Evolutionary conservation across 2,113 vertebrate species (phyloP).

Genomic region (Pithys albifrons): DNA sequence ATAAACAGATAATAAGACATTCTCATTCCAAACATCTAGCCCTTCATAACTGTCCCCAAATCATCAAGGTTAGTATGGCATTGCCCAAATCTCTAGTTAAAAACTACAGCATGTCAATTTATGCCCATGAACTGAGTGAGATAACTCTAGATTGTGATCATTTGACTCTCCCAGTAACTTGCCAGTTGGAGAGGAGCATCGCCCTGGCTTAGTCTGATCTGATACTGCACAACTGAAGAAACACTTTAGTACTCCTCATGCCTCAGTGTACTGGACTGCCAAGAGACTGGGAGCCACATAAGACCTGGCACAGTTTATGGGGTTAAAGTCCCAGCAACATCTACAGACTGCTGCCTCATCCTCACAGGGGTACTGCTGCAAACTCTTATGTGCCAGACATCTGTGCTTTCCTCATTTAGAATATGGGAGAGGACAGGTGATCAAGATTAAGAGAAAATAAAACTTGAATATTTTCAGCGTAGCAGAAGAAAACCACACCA

Average conservation of each 20-base stretch:
- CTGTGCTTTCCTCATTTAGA: background rate
- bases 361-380: background rate
- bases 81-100: background rate
- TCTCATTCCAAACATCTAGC: background rate
- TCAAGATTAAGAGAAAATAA: conserved; percentile 59
- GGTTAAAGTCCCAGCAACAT: background rate
- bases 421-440: conserved; percentile 57
- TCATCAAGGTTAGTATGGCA: background rate
- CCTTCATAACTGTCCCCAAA: background rate
- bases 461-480: conserved; percentile 56
- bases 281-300: background rate
- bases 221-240: background rate
- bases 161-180: background rate
- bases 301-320: background rate
- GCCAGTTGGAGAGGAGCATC: background rate
- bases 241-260: background rate
- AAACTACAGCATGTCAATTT: background rate
- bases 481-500: conserved; percentile 55
- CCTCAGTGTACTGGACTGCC: background rate
- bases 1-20: background rate
- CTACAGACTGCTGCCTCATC: background rate
- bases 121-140: background rate
- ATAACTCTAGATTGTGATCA: background rate
- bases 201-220: background rate
- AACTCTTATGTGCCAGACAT: background rate